Base-by-base conservation (phyloP, 2,797 vertebrate genomes). In the Pantherophis vulpinus region DNA sequence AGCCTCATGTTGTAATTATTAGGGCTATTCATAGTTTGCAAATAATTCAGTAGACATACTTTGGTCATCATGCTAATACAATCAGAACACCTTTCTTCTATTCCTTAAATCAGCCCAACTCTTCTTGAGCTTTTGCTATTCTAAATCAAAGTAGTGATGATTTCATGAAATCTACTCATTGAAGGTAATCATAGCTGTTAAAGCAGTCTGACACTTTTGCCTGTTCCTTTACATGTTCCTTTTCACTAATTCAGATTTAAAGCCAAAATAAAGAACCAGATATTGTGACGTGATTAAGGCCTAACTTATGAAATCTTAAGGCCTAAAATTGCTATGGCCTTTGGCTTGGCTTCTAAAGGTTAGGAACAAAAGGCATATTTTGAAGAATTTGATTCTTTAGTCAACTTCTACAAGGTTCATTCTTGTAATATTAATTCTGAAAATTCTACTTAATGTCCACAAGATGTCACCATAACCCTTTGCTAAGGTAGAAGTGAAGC, bases 401-500 rank as follows among this genome's bases (percentile, higher is more conserved):
- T 58, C 1, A 29, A 2, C 23, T 8, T 23, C 60, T 13, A 1
- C 11, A 66, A 12, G 13, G 32, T 51, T 56, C 25, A 86, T 63
- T 29, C 25, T 27, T 10, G 27, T 88, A 59, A 32, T 90, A 88
- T 37, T 87, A 16, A 20, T 56, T 56, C 3, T 61, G 66, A 42
- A n/a, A 58, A 14, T 91, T 58, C 29, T 89, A 7, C 29, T 37
- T 23, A 90, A 5, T 51, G 93, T 25, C 96, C 97, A 97, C 96
- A 95, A 97, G 96, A 86, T 95, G 96, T 96, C 96, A 91, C 87
- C 58, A 90, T 93, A 66, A 25, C 1, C 29, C 88, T 93, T n/a
- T 3, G 89, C 59, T 55, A 90, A 23, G 58, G 0, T 20, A 88
- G 14, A 56, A 20, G 5, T 12, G 0, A 18, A 60, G 37, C 56